Base-by-base conservation (phyloP, 1,140 invertebrate genomes). In the Cherax quadricarinatus region DNA sequence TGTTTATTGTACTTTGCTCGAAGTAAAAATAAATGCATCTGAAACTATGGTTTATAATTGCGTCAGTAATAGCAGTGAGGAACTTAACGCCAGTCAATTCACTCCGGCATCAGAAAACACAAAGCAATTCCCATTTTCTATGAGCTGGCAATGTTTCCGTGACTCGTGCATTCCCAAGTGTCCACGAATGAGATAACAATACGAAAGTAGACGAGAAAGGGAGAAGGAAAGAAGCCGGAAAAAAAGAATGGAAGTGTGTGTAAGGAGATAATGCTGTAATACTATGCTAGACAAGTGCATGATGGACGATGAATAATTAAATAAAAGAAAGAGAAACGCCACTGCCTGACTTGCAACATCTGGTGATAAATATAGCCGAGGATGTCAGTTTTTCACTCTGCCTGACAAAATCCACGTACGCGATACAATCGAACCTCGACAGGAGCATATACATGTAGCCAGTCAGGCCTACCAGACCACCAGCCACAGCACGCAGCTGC, bases 361-460 rank as follows among this genome's bases (percentile, higher is more conserved):
- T 48, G 18, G 57, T 16, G 88, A n/a, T 89, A 89, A 82, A 89
- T 89, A 51, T 89, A 82, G 88, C 79, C 79, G 30, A 21, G 16
- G 79, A 48, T 62, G 78, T 70, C 88, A 70, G 41, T 82, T 89
- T 89, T 89, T 89, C 62, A n/a, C 30, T 75, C 51, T 10, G 49
- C 79, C 18, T 89, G 79, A 89, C 88, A 80, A 83, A 89, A 82
- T 83, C 30, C 10, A 51, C 88, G 57, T 53, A 82, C n/a, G 24
- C 53, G 57, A 87, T 78, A 89, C 88, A 82, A 60, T 66, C 80
- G 49, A 66, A 66, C 86, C 24, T 78, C 86, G 86, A 48, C 86
- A 21, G 62, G 51, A 66, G 10, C 18, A 16, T 66, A 0, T 16
- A 66, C 18, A 21, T 5, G 4, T 18, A 60, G 9, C 16, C 16